Evolutionary conservation across 30 jellyfish, hydroid and myxozoan genomes (phyloP), one percentile per base, ranked within the genome.

Genomic region (Calvadosia cruxmelitensis): DNA sequence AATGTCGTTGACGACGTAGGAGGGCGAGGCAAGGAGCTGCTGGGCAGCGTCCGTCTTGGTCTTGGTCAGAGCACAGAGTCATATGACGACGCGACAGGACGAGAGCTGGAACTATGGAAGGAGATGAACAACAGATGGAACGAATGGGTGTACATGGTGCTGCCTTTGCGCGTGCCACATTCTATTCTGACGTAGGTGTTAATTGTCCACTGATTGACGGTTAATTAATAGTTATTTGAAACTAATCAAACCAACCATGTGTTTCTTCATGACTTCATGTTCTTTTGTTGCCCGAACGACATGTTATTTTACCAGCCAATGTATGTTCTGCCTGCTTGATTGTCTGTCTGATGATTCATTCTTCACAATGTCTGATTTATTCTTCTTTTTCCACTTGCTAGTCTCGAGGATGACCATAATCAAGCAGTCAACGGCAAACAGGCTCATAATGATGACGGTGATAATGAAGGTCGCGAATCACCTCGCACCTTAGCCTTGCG

Each of bases 41-140:
- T 82, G 13, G 99, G 99, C 20, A 29, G 64, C 49, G 93, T 74
- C 12, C 85, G 95, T 3, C 74, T 90, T 3, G 95, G 99, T 27
- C 63, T 83, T 1, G 99, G 99, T 23, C 53, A 75, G 15, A 63
- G 66, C 84, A 75, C 64, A 24, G 88, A 70, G 27, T 34, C 53
- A 29, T 90, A 94, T 94, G 99, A 90, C 53, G 95, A 90, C 72
- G 68, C 93, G 35, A 57, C 68, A 7, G 99, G 86, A n/a, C 78
- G 87, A 1, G 99, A 90, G 62, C 64, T 66, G 16, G 95, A 73
- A 27, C 52, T 90, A 31, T 90, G 99, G 99, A 57, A 49, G 24
- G 84, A 93, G 34, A 78, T 79, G 93, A 36, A 72, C 52, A 83
- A 78, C 35, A 90, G 78, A 64, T 92, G 92, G 48, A 74, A 82